A percentile compares a stretch with the other conserved stretches of the same genome.
Conservation (phyloP, 2,888 invertebrate species). For the Biston betularia region DNA sequence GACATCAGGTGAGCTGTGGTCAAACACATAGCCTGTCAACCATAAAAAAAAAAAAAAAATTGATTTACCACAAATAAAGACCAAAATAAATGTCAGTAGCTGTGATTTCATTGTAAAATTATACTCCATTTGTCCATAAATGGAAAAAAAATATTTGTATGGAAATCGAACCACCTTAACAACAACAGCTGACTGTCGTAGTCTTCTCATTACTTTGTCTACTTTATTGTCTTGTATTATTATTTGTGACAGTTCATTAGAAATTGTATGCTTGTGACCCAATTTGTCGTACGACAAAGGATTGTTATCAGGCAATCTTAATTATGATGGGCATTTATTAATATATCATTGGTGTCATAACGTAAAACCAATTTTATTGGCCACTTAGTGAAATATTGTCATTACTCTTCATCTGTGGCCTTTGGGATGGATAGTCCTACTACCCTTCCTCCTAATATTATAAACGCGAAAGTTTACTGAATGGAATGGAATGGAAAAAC, state of each 20-base stretch:
- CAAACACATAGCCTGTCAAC: too few relatives aligned
- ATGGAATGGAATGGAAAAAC: too few relatives aligned
- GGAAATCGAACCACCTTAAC: too few relatives aligned
- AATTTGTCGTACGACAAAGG: slow-evolving; percentile 27
- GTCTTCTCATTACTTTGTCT: background rate
- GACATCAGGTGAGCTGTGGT: too few relatives aligned
- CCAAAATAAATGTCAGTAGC: too few relatives aligned
- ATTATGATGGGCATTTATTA: slow-evolving; percentile 32
- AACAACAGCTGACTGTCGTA: background rate
- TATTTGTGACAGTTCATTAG: slow-evolving; percentile 19
- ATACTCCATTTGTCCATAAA: too few relatives aligned
- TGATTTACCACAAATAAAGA: too few relatives aligned
- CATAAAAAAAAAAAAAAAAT: too few relatives aligned
- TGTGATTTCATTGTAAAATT: too few relatives aligned
- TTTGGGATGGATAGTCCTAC: background rate
- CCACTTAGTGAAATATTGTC: slow-evolving; percentile 4
- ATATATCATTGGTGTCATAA: slow-evolving; percentile 25
- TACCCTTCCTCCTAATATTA: background rate
- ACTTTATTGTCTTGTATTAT: slow-evolving; percentile 1
- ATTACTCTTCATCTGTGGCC: background rate
- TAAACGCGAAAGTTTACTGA: too few relatives aligned
- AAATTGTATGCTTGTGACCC: slow-evolving; percentile 24
- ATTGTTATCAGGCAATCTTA: slow-evolving; percentile 16
- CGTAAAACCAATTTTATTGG: slow-evolving; percentile 18
- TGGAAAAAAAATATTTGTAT: too few relatives aligned